These are phyloP conservation scores for Cistogaster globosa DNA, from an alignment of 2,888 invertebrate genomes.

Conservation along the genomic window DNA sequence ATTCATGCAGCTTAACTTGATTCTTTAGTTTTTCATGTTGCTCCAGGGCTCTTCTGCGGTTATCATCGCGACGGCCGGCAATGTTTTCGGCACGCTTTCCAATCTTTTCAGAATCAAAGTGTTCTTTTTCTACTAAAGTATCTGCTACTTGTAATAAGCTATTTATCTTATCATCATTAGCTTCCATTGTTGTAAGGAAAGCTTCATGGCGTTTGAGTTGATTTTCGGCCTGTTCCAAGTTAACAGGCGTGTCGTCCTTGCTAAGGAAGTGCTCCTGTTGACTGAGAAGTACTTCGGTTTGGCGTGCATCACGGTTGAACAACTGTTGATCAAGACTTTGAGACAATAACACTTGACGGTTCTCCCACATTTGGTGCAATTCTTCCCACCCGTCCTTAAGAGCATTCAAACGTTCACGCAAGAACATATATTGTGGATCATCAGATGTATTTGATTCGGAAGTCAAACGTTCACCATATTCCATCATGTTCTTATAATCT, in stretches of 20 bases:
- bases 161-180: conserved; percentile 99
- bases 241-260: conserved; percentile 97
- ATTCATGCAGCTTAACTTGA: conserved; percentile 97
- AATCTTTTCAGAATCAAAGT: conserved; percentile 98
- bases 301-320: conserved; percentile 97
- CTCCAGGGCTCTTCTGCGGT: conserved; percentile 95
- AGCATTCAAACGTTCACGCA: conserved; percentile 98
- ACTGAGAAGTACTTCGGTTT: conserved; percentile 97
- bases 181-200: conserved; percentile 99
- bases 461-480: conserved; percentile 97
- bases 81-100: conserved; percentile 98
- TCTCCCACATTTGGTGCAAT: conserved; percentile 99
- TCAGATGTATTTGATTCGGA: conserved; percentile 93
- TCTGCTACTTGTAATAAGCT: conserved; percentile 97
- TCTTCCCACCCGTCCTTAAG: conserved; percentile 99
- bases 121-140: conserved; percentile 94
- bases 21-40: conserved; percentile 97
- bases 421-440: conserved; percentile 99
- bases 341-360: conserved; percentile 95
- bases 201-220: conserved; percentile 98
- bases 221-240: conserved; percentile 98
- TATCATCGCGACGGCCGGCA: conserved; percentile 93
- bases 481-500: conserved; percentile 99
- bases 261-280: conserved; percentile 99
- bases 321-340: conserved; percentile 98